phyloP scores from a whole-genome alignment of 2,797 vertebrate genomes.

The Crypturellus tataupa region DNA sequence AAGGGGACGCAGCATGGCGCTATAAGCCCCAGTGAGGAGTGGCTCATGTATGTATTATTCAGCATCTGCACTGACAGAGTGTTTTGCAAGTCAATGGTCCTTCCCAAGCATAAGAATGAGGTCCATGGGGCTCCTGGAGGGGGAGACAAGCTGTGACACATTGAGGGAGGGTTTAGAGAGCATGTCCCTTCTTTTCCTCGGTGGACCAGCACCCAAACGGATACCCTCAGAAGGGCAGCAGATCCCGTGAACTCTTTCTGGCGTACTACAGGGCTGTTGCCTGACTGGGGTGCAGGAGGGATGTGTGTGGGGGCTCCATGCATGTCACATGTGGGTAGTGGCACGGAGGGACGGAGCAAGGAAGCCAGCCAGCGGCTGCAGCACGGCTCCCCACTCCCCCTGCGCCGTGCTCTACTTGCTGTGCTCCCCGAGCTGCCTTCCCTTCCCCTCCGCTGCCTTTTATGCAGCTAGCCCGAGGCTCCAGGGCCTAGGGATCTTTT shows the following conservation, averaged over 20 bases:
- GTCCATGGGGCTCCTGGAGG: not conserved
- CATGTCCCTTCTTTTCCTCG: rapidly evolving
- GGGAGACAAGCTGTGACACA: not conserved
- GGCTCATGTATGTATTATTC: not conserved
- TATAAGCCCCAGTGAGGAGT: rapidly evolving
- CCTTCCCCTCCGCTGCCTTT: conserved; percentile 72
- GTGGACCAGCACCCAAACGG: rapidly evolving
- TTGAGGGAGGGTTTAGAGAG: rapidly evolving
- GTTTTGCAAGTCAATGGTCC: rapidly evolving
- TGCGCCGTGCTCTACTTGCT: conserved; percentile 62
- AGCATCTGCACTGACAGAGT: not conserved
- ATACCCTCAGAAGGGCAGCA: not conserved
- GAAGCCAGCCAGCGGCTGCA: not conserved
- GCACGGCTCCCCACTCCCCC: not conserved
- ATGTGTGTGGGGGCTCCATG: not conserved
- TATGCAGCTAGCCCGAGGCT: conserved; percentile 72
- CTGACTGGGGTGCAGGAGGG: not conserved
- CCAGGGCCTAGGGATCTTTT: conserved; percentile 74
- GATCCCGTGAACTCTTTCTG: not conserved
- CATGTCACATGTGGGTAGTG: not conserved
- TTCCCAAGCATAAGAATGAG: not conserved
- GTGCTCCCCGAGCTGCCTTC: conserved; percentile 58
- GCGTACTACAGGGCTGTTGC: rapidly evolving
- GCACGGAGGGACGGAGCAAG: not conserved
- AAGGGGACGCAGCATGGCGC: rapidly evolving